Evolutionary conservation across 2,888 invertebrate genomes (phyloP), one percentile per base, ranked within the genome.

Genomic region (Calliphora vomitoria): DNA sequence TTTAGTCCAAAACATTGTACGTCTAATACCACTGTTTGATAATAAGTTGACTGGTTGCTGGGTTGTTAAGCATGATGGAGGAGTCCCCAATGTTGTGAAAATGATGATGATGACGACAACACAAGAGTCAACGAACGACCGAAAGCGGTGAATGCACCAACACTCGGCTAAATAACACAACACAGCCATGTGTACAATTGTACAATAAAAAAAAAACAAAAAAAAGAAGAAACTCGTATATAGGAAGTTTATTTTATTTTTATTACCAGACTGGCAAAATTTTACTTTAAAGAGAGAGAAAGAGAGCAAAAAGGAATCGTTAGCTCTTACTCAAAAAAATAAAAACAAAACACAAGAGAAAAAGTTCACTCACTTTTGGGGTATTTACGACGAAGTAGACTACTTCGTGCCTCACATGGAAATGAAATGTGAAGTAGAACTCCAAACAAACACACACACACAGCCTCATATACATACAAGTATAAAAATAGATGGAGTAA

Each of bases 81-180:
- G 85, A 87, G 87, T 87, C 85, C 87, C 87, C 87, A 66, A 82
- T 79, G 72, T 79, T 74, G 64, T 66, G 58, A 66, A 53, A 71
- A 62, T 50, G 62, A 55, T 74, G 47, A 15, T 44, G 66, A 64
- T 44, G 76, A 72, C 80, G 53, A 75, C 72, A 86, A 82, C 62
- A 82, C 75, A 79, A 82, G 81, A 88, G 86, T 82, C 86, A 83
- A 82, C 84, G 86, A 84, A 87, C 82, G 89, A 87, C 84, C 84
- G 89, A 85, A 71, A 74, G 86, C 87, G 85, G 87, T 87, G 84
- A 81, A 82, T 86, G 82, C 80, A 89, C 81, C 84, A 86, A 82
- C 75, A 87, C 47, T 80, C 60, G 50, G 18, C 58, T 64, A 68
- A 75, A 60, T 50, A 68, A 75, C 69, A 41, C 35, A 47, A 69